Base-by-base conservation (phyloP, 2,797 vertebrate species). In the Babyrousa celebensis region DNA sequence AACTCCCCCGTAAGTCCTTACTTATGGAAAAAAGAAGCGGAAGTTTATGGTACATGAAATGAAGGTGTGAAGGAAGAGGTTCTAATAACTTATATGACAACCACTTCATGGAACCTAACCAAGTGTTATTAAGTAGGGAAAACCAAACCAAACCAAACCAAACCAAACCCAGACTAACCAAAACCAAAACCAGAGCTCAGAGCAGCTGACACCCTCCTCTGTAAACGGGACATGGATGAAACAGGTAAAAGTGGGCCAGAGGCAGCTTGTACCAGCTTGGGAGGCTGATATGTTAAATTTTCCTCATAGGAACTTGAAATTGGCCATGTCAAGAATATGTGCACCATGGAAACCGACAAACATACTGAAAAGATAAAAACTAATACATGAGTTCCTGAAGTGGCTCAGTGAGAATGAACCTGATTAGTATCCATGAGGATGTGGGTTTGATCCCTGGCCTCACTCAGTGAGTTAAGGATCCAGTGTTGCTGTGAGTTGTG, bases 191-290 rank as follows among this genome's bases (percentile, higher is more conserved):
- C 12, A 32, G 79, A 72, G 9, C 8, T 83, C 27, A 36, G 14
- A 54, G 7, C 3, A 68, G 21, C 1, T 67, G 14, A 11, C 36
- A 3, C 18, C 25, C 58, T 40, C 12, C 43, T 82, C 1, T 21
- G 1, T 32, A 10, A 52, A 17, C 4, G 18, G 18, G 9, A 1
- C 12, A 12, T 0, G 1, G 36, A 2, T 10, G 48, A 18, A 29
- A 71, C 10, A 20, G 17, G 15, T 12, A 23, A 48, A 43, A 5
- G 3, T 9, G 4, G 60, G 17, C 68, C 12, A 3, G 3, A 21
- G 23, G 12, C 3, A 48, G 32, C 11, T 5, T 70, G 56, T 20
- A 27, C 5, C 12, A 60, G 60, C 12, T 43, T 67, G 3, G 23
- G 4, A 91, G 58, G 12, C 14, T 67, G 32, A 20, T 3, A 36